phyloP scores from a whole-genome alignment of 92 coral and sea anemone genomes.

The Epizoanthus ramosus region DNA sequence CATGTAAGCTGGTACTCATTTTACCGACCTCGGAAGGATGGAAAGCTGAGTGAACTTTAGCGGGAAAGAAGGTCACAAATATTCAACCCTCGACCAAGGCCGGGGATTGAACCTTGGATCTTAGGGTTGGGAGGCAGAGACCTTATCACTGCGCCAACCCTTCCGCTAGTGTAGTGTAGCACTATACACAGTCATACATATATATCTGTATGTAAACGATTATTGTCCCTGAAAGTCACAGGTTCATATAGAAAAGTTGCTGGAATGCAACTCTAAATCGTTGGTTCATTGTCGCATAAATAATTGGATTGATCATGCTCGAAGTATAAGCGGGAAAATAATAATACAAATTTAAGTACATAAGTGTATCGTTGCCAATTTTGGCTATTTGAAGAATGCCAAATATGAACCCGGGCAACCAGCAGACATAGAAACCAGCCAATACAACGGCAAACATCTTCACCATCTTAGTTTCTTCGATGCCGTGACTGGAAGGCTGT shows the following conservation, averaged over 20 bases:
- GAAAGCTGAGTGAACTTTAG: no score
- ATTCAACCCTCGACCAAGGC: no score
- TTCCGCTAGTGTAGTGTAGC: no score
- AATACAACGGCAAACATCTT: conserved; percentile 21
- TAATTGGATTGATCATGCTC: conserved; percentile 30
- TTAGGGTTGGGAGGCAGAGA: no score
- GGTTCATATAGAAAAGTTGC: neutral
- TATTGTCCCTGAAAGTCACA: no score
- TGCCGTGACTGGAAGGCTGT: neutral
- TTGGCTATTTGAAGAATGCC: conserved; percentile 29
- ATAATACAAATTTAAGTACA: conserved; percentile 23
- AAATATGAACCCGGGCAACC: conserved; percentile 37
- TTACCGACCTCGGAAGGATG: no score
- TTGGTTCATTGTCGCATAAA: conserved; percentile 30
- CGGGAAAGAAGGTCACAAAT: no score
- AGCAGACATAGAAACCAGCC: conserved; percentile 18
- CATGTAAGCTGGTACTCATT: no score
- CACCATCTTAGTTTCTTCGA: conserved; percentile 23
- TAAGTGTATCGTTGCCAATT: conserved; percentile 2
- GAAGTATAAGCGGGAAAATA: conserved; percentile 35
- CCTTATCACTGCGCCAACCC: no score
- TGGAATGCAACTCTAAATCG: conserved; percentile 20
- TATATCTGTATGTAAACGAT: no score
- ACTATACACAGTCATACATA: no score
- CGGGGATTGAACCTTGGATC: no score